phyloP scores from a whole-genome alignment of 2,797 vertebrate genomes.

The Taenioides sp. region DNA sequence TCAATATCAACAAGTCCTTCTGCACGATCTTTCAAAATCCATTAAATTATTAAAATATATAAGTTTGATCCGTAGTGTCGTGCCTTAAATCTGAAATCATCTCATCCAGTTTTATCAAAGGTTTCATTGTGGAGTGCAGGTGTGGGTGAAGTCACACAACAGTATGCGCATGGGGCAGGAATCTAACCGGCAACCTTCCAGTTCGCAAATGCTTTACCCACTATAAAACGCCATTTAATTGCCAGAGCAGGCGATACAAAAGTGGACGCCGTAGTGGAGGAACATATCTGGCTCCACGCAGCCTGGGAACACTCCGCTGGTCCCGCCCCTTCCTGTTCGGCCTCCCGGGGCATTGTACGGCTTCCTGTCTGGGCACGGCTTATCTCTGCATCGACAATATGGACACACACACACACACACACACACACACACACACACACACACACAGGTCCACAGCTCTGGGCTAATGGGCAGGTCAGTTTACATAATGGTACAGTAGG shows the following conservation, averaged over 20 bases:
- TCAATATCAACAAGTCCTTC: too few relatives aligned
- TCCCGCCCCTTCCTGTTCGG: conserved; percentile 58
- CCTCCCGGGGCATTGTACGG: conserved; percentile 72
- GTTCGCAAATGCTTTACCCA: neutral
- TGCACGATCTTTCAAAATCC: too few relatives aligned
- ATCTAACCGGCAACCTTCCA: neutral
- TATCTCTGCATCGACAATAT: conserved; percentile 66
- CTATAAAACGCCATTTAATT: neutral
- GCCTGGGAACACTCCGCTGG: conserved; percentile 58
- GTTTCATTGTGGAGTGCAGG: neutral
- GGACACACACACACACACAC: conserved; percentile 4
- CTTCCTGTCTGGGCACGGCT: conserved; percentile 68
- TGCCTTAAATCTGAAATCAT: neutral
- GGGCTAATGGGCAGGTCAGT: neutral
- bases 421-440: conserved; percentile 5
- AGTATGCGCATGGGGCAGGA: neutral
- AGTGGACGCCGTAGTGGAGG: conserved; percentile 33
- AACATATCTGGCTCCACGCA: conserved; percentile 48
- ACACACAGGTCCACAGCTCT: neutral
- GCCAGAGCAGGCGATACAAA: neutral
- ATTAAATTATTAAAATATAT: too few relatives aligned
- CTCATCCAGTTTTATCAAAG: neutral
- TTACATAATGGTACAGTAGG: conserved; percentile 10
- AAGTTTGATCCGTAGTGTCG: too few relatives aligned
- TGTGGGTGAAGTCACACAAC: neutral